Evolutionary conservation across 2,888 invertebrate genomes (phyloP).

Genomic region (Macropis europaea): DNA sequence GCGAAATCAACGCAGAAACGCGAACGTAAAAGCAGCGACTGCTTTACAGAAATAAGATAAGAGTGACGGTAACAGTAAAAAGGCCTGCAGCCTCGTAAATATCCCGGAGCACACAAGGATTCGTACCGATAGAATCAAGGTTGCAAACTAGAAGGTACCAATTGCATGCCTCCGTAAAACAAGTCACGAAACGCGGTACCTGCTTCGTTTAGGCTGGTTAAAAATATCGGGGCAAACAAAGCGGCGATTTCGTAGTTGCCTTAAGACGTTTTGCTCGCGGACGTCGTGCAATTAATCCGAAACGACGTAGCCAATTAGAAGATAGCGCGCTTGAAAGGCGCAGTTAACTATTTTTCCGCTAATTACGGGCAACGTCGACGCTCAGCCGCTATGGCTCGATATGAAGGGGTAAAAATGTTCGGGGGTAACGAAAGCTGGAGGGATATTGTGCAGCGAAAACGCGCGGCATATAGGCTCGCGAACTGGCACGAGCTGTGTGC

Average conservation of each 20-base stretch:
- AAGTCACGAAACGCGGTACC: neutral
- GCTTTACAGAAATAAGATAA: constrained; percentile 16
- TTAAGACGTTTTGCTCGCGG: neutral
- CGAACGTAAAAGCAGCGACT: neutral
- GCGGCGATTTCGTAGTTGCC: neutral
- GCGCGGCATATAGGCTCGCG: constrained; percentile 43
- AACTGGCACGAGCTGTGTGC: constrained; percentile 36
- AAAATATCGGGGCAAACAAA: neutral
- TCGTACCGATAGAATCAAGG: neutral
- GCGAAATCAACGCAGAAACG: neutral
- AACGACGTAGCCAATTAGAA: constrained; percentile 6
- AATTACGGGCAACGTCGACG: constrained; percentile 28
- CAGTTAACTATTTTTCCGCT: constrained; percentile 4
- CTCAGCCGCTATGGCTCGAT: neutral
- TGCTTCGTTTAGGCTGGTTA: neutral
- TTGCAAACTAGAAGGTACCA: neutral
- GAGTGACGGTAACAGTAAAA: constrained; percentile 5
- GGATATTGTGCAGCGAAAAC: constrained; percentile 35
- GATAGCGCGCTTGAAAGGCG: neutral
- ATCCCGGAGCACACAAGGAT: neutral
- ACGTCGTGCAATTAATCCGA: constrained; percentile 3
- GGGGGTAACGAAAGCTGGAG: constrained; percentile 28
- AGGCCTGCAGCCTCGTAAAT: neutral
- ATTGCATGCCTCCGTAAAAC: neutral
- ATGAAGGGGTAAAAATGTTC: constrained; percentile 45